Base-by-base conservation (phyloP, 2,113 vertebrate genomes). In the Crotalus viridis region DNA sequence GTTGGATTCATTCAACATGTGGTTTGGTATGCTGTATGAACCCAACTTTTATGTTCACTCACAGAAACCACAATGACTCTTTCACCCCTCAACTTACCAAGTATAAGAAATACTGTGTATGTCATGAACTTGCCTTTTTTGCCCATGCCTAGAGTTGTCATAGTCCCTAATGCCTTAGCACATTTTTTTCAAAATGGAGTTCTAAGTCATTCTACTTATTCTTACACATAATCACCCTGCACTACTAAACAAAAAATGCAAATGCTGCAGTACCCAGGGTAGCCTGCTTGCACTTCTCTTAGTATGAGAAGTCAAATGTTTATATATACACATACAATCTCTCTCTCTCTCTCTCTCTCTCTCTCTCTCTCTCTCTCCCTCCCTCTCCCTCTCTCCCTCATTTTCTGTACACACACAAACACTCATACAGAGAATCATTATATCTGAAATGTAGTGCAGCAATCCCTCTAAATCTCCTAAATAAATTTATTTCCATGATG, bases 401-500 rank as follows among this genome's bases (percentile, higher is more conserved):
- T 9, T 28, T 4, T 85, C 51, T 12, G 24, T 3, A 26, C 26
- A 57, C 56, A 57, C 19, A 69, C 28, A 33, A 33, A 13, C 28
- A 54, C 7, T 51, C 28, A 51, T 28, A 69, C 57, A 90, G 48
- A 90, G 51, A 55, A 10, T 39, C 51, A 55, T 85, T 39, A 43
- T 85, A 85, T n/a, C n/a, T 33, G 57, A 81, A 85, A 89, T n/a
- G 17, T 57, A 15, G 2, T 26, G 46, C 4, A 64, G 64, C 5
- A 0, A 0, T 61, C 90, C 87, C 85, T 90, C 51, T 33, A 91
- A 55, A 55, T n/a, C 10, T 26, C 19, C 24, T 43, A 93, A 55
- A 93, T 17, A 0, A 89, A 91, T 85, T 94, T 90, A 86, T 87
- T 95, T 94, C 87, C 87, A 69, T 28, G 55, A 93, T 21, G 54